A percentile compares a stretch with the other conserved stretches of the same genome.
Conservation (phyloP, 1,140 invertebrate species). For the Polypedilum vanderplanki region DNA sequence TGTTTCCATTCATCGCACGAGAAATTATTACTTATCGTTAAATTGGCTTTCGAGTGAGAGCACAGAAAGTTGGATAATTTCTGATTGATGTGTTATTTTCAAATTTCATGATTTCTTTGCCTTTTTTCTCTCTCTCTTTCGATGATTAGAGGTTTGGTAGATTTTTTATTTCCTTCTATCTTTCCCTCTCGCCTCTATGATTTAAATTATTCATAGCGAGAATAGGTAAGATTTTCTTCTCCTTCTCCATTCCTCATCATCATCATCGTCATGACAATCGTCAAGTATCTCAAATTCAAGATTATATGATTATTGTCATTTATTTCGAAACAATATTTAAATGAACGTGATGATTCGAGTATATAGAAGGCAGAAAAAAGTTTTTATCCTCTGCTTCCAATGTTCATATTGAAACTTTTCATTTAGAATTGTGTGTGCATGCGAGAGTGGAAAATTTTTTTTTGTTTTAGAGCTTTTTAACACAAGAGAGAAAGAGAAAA, state of each 20-base stretch:
- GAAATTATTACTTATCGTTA: slow-evolving; percentile 19
- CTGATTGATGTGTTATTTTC: slow-evolving; percentile 17
- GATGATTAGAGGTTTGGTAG: neutral
- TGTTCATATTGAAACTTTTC: neutral
- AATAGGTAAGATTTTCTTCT: neutral
- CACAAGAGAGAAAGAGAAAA: neutral
- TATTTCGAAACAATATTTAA: slow-evolving; percentile 20
- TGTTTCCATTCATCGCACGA: slow-evolving; percentile 16
- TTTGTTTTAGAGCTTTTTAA: neutral
- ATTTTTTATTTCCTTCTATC: neutral
- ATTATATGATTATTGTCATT: slow-evolving; percentile 20
- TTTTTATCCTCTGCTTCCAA: neutral
- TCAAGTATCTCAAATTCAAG: slow-evolving; percentile 13
- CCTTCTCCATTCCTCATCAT: no score
- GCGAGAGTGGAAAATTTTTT: neutral
- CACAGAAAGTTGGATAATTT: neutral
- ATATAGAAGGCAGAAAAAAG: neutral
- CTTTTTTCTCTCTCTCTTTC: no score
- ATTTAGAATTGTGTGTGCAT: neutral
- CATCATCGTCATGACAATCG: neutral
- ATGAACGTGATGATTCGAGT: neutral
- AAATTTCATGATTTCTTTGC: slow-evolving; percentile 4
- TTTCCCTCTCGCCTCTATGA: neutral
- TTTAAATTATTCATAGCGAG: neutral
- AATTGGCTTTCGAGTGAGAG: slow-evolving; percentile 16